phyloP scores from a whole-genome alignment of 1,140 invertebrate species.

The Cardiocondyla obscurior region DNA sequence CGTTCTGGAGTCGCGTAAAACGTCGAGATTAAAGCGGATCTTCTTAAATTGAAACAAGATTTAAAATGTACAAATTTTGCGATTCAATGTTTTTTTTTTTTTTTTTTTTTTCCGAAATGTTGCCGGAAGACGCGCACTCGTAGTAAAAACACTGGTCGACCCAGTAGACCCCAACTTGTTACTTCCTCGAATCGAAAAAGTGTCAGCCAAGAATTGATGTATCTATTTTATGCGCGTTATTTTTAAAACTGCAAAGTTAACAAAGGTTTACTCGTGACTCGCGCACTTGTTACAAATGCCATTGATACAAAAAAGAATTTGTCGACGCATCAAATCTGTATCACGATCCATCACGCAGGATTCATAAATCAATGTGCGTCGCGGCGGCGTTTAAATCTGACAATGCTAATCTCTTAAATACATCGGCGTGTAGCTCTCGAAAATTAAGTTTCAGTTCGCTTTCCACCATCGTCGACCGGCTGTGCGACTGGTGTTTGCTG shows the following conservation, averaged over 20 bases:
- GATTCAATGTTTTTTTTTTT: too few relatives aligned
- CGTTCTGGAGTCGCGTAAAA: neutral
- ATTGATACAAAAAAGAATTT: conserved; percentile 22
- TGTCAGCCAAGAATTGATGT: neutral
- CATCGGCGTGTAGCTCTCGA: neutral
- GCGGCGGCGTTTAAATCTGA: conserved; percentile 1
- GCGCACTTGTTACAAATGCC: neutral
- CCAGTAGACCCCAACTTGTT: neutral
- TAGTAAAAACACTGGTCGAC: neutral
- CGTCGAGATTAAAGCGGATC: neutral
- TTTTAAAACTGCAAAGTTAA: neutral
- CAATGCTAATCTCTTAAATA: conserved; percentile 59
- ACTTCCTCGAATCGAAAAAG: neutral
- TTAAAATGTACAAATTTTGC: neutral
- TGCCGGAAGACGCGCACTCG: neutral
- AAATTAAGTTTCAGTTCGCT: conserved; percentile 26
- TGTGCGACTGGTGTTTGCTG: conserved; percentile 38
- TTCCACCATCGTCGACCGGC: conserved; percentile 16
- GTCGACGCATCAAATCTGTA: conserved; percentile 6
- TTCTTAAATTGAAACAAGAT: neutral
- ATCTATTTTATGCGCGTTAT: neutral
- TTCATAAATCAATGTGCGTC: conserved; percentile 26
- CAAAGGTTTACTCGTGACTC: neutral
- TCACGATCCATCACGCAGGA: conserved; percentile 8
- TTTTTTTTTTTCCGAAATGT: too few relatives aligned